Base-by-base conservation (phyloP, 1,140 invertebrate genomes). In the Physella acuta region DNA sequence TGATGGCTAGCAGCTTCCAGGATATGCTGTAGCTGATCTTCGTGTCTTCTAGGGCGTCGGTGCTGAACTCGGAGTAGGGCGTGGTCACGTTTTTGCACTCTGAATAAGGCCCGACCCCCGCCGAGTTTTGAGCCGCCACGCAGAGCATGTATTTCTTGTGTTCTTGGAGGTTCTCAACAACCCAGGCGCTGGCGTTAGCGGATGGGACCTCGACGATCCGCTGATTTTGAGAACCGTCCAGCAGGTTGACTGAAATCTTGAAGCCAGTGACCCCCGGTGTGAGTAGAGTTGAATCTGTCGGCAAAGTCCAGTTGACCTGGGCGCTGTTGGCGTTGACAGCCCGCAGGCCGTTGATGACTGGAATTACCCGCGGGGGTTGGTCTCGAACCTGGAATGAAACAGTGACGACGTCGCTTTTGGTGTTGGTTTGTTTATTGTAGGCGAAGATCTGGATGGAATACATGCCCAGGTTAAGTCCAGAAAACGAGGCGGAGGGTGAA, bases 91-190 rank as follows among this genome's bases (percentile, higher is more conserved):
- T 30, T 31, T 11, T 33, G 5, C 33, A 14, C 2, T 56, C 26
- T 11, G 65, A 68, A 33, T 58, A 68, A 5, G 65, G 53, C 26
- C 65, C 55, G 1, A 24, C 44, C 24, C 65, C 65, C 5, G 33
- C 55, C 3, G 4, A 24, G 65, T 58, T 68, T 30, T 3, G 30
- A 26, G 17, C 20, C 8, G 65, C 65, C 4, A 68, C n/a, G 2
- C 37, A 17, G 11, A 68, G 8, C 5, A 26, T 58, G 28, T 68
- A 68, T 31, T 11, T 11, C 17, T 24, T 52, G 33, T 37, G 28
- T 24, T 66, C 63, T 20, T 28, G 1, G 2, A 66, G 33, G 17
- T 66, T 52, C 1, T 52, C 2, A 17, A 66, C 49, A 2, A 28
- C 34, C 3, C 33, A 33, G 3, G 3, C 3, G 31, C 49, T 53